phyloP scores from a whole-genome alignment of 2,888 invertebrate species.

The Dicyrtoma fusca region DNA sequence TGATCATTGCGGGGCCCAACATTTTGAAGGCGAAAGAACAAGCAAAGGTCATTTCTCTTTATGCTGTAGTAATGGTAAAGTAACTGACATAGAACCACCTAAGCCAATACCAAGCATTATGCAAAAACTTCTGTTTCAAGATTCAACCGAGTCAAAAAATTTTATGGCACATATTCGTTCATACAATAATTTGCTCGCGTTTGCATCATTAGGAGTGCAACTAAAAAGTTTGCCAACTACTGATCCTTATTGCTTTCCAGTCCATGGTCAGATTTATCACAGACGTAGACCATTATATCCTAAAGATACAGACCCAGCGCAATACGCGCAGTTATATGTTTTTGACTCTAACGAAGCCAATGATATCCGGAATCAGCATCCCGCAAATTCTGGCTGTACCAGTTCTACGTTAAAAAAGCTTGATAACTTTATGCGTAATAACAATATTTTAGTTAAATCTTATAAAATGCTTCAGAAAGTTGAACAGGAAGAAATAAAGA shows the following conservation, averaged over 20 bases:
- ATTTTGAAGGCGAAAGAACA: too few relatives aligned
- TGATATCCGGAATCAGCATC: slow-evolving; percentile 17
- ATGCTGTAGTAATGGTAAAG: too few relatives aligned
- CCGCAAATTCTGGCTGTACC: not conserved
- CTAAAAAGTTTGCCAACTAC: slow-evolving; percentile 12
- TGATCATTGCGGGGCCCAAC: too few relatives aligned
- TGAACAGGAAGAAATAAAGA: slow-evolving; percentile 34
- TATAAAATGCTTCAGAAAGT: slow-evolving; percentile 35
- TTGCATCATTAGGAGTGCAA: slow-evolving; percentile 51
- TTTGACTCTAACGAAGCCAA: slow-evolving; percentile 43
- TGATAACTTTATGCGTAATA: slow-evolving; percentile 6
- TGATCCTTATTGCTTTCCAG: slow-evolving; percentile 47
- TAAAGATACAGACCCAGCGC: not conserved
- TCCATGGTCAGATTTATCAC: slow-evolving; percentile 53
- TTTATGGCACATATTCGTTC: not conserved
- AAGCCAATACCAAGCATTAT: too few relatives aligned
- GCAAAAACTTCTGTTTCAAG: not conserved
- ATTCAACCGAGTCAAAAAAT: not conserved
- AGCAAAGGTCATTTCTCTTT: too few relatives aligned
- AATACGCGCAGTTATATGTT: slow-evolving; percentile 40
- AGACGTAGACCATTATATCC: slow-evolving; percentile 36
- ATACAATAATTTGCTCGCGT: slow-evolving; percentile 43
- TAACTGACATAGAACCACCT: too few relatives aligned
- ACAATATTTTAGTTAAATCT: slow-evolving; percentile 34
- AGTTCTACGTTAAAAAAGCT: slow-evolving; percentile 18